Evolutionary conservation across 2,113 vertebrate genomes (phyloP), one percentile per base, ranked within the genome.

Genomic region (Blennius ocellaris): DNA sequence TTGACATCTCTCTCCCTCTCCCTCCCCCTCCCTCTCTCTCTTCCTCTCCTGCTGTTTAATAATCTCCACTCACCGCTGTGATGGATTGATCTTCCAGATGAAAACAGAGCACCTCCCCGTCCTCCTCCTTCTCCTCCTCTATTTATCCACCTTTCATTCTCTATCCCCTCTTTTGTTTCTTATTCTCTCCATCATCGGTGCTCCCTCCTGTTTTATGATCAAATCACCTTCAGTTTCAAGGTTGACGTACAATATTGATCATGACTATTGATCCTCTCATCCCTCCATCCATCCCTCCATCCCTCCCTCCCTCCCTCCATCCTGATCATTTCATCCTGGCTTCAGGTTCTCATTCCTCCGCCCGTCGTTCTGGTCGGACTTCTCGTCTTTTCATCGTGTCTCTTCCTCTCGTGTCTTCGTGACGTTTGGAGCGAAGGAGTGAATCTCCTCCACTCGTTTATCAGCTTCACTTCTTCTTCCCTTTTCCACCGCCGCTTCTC

Each of bases 41-140:
- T 37, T 10, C 5, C 40, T 45, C 75, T 60, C 71, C 76, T 63
- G 69, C 80, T 86, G 80, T 76, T 80, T 86, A 82, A 86, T 86
- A 79, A 82, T 85, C 76, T 76, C 76, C 72, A 82, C 76, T 74
- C 78, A 78, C 78, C 16, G 61, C 62, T 74, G 65, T 73, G 73
- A 82, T 38, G 11, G 50, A 78, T 85, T 78, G 78, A 86, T 77
- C 66, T 67, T 39, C 55, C 40, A 70, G 65, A 75, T 65, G 61
- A 74, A 78, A 75, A 70, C 75, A 72, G 60, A 73, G 75, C 56
- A 78, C 59, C 58, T 62, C 63, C 11, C 8, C 62, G 37, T 73
- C 52, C 11, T 14, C 62, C 45, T 56, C 38, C 17, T 43, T 56
- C 45, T 47, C 2, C 38, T 12, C 63, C 14, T 58, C 53, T 6